Evolutionary conservation across 2,888 invertebrate genomes (phyloP), one percentile per base, ranked within the genome.

Genomic region (Philopedon plagiatum): DNA sequence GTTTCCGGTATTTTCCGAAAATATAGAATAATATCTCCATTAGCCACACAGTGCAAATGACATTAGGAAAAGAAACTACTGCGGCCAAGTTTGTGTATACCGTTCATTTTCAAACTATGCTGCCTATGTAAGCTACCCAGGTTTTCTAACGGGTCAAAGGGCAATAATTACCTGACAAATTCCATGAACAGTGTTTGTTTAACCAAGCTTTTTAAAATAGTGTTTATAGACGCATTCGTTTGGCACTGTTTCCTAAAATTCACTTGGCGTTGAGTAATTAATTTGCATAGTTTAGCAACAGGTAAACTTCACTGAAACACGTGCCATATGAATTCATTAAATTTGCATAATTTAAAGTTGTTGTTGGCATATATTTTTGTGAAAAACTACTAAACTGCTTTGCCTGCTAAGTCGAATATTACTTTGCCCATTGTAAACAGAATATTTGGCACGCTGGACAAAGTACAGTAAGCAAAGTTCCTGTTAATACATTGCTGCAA

Each of bases 291-390:
- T 44, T 8, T 9, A 15, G 44, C 44, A 44, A 44, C 44, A 44
- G 44, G 44, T 44, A 44, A 44, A 44, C 8, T 44, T 8, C 18
- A 44, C 8, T 49, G n/a, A 5, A n/a, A n/a, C 21, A 49, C 46
- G n/a, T 23, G 23, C 23, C 11, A 21, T 23, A 23, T 23, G 5
- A 23, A 49, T 23, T 18, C 7, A 49, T 49, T 49, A 23, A 23
- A 49, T 21, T n/a, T 23, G 46, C n/a, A 23, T 49, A 23, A 23
- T 23, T 49, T 21, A 49, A 21, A 49, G 11, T 49, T 11, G 11
- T 49, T 11, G n/a, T 49, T 49, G 21, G 46, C 46, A 49, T 49
- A 49, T 3, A 19, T 21, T 46, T 21, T 49, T 49, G 18, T 44
- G 44, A 18, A 44, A 19, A 44, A 7, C 44, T 44, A 19, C 9